These are phyloP conservation scores for Felis catus DNA, from an alignment of 2,113 vertebrate genomes.

Conservation along the genomic window F.catus_Fca126_mat1.0 CM031423.1:79244001-79244500, in stretches of 20 bases:
- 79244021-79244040: neutral
- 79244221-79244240: neutral
- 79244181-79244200: neutral
- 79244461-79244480: neutral
- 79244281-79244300: neutral
- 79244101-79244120: neutral
- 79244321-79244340: neutral
- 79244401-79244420: neutral
- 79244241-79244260: neutral
- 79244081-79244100: neutral
- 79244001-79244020: neutral
- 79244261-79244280: neutral
- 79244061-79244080: neutral
- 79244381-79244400: neutral
- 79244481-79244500: neutral
- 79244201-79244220: neutral
- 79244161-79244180: neutral
- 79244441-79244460: neutral
- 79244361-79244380: neutral
- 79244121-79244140: neutral
- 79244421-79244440: neutral
- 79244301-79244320: neutral
- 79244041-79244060: neutral
- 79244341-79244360: neutral
- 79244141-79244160: neutral